These are phyloP conservation scores for Erannis defoliaria DNA, from an alignment of 2,888 invertebrate species.

Conservation along the genomic window DNA sequence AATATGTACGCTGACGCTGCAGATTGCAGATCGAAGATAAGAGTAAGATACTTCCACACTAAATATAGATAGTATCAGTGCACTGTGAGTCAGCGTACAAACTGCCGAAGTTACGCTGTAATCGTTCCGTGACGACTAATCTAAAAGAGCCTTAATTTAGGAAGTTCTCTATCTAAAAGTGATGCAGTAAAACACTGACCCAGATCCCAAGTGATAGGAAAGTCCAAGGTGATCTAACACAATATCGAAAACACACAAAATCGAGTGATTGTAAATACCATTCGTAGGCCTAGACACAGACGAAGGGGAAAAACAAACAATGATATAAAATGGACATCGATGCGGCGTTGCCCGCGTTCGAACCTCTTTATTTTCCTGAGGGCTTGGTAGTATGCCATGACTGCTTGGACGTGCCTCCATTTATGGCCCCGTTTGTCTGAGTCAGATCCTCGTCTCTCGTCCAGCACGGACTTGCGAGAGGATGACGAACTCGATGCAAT, in stretches of 20 bases:
- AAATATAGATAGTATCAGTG: neutral
- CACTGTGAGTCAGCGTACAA: slow-evolving; percentile 4
- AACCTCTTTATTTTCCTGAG: slow-evolving; percentile 97
- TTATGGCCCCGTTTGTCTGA: slow-evolving; percentile 88
- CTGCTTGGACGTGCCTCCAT: slow-evolving; percentile 95
- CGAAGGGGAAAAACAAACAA: slow-evolving; percentile 79
- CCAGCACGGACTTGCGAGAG: slow-evolving; percentile 79
- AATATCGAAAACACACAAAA: slow-evolving; percentile 81
- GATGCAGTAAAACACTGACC: slow-evolving; percentile 67
- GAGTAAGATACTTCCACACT: neutral
- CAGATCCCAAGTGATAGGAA: slow-evolving; percentile 74
- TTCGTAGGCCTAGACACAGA: slow-evolving; percentile 82
- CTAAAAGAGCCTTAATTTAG: slow-evolving; percentile 48
- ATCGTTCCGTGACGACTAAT: slow-evolving; percentile 45
- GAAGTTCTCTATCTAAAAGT: slow-evolving; percentile 56
- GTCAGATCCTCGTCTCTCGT: slow-evolving; percentile 75
- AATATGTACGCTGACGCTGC: slow-evolving; percentile 3
- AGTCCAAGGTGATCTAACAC: slow-evolving; percentile 78
- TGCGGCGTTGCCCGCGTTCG: slow-evolving; percentile 66
- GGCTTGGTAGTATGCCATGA: slow-evolving; percentile 96
- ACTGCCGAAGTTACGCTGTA: slow-evolving; percentile 7
- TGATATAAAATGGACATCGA: slow-evolving; percentile 75
- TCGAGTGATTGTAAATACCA: slow-evolving; percentile 76
- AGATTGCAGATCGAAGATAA: neutral
- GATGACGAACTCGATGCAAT: slow-evolving; percentile 82